Evolutionary conservation across 2,888 invertebrate species (phyloP).

Genomic region (Lasioglossum oenotherae): DNA sequence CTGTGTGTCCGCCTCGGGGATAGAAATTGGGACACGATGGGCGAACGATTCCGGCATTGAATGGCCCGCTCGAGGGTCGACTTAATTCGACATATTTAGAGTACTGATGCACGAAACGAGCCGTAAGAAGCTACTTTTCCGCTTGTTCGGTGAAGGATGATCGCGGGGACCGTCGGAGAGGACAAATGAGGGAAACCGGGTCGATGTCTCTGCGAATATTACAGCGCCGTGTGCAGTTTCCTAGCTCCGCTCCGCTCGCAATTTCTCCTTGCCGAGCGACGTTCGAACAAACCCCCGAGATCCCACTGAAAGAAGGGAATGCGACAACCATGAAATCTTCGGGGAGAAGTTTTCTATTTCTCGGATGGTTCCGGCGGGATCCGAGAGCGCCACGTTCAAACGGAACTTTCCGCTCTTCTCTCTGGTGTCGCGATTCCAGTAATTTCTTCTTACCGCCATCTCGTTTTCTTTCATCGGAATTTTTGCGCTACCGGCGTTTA

Average conservation of each 20-base stretch:
- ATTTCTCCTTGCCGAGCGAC: not conserved
- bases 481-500: not conserved
- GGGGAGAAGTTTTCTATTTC: conserved; percentile 35
- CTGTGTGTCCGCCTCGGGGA: not conserved
- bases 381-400: not conserved
- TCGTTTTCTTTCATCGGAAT: not conserved
- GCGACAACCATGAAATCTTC: conserved; percentile 27
- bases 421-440: not conserved
- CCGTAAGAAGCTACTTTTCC: conserved; percentile 21
- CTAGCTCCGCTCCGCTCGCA: not conserved
- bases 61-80: not conserved
- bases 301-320: not conserved
- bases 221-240: not conserved
- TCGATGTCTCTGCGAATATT: conserved; percentile 45
- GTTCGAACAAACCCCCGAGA: not conserved
- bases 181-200: conserved; percentile 29
- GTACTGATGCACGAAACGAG: conserved; percentile 29
- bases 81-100: conserved; percentile 7
- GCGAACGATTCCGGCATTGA: not conserved
- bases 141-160: conserved; percentile 8
- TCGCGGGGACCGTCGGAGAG: conserved; percentile 5
- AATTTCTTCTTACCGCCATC: not conserved
- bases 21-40: not conserved
- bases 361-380: not conserved
- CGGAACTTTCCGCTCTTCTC: not conserved